phyloP scores from a whole-genome alignment of 2,888 invertebrate genomes.

The Macaria liturata region DNA sequence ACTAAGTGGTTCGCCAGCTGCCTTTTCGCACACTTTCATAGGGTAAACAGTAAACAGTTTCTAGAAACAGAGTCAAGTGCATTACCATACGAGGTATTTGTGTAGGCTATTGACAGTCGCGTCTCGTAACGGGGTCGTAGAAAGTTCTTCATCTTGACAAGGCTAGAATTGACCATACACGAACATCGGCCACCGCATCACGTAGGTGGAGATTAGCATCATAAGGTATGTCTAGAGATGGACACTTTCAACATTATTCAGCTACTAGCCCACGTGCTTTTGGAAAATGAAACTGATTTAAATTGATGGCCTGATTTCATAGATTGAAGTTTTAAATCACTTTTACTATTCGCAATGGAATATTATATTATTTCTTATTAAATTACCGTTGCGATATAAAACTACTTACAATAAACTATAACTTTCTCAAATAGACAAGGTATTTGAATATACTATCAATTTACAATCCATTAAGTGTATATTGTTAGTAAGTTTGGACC shows the following conservation, averaged over 20 bases:
- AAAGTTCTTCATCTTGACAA: conserved; percentile 72
- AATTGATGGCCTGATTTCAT: too few relatives aligned
- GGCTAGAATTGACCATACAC: conserved; percentile 68
- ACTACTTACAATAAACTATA: too few relatives aligned
- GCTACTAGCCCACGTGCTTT: neutral
- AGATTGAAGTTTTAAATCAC: too few relatives aligned
- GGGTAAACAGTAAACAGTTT: conserved; percentile 38
- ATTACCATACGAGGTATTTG: conserved; percentile 66
- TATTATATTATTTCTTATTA: too few relatives aligned
- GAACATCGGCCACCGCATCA: conserved; percentile 18
- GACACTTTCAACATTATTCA: conserved; percentile 55
- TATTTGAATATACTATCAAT: too few relatives aligned
- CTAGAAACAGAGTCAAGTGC: conserved; percentile 49
- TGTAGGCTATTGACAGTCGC: conserved; percentile 61
- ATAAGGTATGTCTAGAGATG: conserved; percentile 52
- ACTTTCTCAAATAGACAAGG: too few relatives aligned
- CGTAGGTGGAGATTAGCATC: conserved; percentile 67
- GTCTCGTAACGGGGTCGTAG: conserved; percentile 66
- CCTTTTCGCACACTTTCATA: conserved; percentile 3
- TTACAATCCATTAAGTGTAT: too few relatives aligned
- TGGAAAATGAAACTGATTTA: too few relatives aligned
- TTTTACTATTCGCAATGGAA: too few relatives aligned
- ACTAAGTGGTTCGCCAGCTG: too few relatives aligned
- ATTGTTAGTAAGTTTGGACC: too few relatives aligned
- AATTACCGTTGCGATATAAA: too few relatives aligned